These are phyloP conservation scores for Megatriorchis doriae DNA, from an alignment of 2,113 vertebrate species.

Conservation along the genomic window DNA sequence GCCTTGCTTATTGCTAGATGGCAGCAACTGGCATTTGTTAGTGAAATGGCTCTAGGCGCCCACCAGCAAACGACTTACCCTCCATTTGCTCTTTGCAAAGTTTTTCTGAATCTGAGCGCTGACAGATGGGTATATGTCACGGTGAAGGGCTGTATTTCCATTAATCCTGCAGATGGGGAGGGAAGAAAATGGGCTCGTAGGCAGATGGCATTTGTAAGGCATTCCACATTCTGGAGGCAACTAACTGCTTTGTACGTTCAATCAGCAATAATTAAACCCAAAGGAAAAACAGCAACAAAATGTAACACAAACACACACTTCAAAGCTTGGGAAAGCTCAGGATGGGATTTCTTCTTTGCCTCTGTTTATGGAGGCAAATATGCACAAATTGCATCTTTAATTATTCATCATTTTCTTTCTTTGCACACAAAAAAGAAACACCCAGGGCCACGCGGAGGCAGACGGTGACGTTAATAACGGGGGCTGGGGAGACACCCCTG, in stretches of 20 bases:
- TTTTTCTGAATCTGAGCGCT: slow-evolving; percentile 91
- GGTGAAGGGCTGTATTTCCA: slow-evolving; percentile 82
- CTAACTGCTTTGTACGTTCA: slow-evolving; percentile 47
- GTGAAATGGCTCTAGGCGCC: neutral
- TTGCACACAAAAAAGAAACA: neutral
- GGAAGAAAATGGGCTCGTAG: slow-evolving; percentile 22
- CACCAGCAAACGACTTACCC: slow-evolving; percentile 70
- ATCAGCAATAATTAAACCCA: slow-evolving; percentile 69
- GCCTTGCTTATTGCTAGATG: neutral
- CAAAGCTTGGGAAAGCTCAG: slow-evolving; percentile 5
- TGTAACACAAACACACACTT: slow-evolving; percentile 51
- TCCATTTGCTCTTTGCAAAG: slow-evolving; percentile 93
- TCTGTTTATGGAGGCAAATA: slow-evolving; percentile 20
- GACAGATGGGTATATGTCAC: slow-evolving; percentile 88
- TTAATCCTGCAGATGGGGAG: slow-evolving; percentile 82
- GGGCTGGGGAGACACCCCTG: neutral
- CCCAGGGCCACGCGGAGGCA: neutral
- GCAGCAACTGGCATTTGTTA: neutral
- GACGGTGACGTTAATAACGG: neutral
- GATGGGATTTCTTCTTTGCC: slow-evolving; percentile 17
- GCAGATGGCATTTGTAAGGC: slow-evolving; percentile 64
- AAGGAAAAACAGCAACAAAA: slow-evolving; percentile 61
- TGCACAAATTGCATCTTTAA: slow-evolving; percentile 17
- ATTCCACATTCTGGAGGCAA: slow-evolving; percentile 34
- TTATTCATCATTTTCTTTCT: neutral